Conservation (phyloP, 2,113 vertebrate genomes). For the Laterallus jamaicensis region DNA sequence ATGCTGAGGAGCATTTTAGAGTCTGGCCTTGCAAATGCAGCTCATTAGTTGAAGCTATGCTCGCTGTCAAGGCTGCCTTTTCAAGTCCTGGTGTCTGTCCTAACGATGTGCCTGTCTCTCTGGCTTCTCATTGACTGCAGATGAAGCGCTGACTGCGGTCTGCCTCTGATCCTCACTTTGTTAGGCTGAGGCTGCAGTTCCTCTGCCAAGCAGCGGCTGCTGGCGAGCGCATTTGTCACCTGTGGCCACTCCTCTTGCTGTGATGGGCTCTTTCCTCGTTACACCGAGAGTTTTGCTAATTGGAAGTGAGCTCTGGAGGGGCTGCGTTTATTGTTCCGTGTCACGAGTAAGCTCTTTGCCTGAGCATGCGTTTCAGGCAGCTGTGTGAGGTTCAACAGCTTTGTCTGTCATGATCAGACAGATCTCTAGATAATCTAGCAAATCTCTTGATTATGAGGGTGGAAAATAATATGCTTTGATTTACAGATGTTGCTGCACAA, state of each 20-base stretch:
- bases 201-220: background rate
- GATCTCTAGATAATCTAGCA: constrained; percentile 2
- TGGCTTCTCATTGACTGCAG: background rate
- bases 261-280: background rate
- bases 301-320: background rate
- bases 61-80: background rate
- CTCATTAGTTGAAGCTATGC: background rate
- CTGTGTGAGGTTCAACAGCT: constrained; percentile 4
- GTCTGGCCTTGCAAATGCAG: background rate
- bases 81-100: background rate
- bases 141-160: background rate
- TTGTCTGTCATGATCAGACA: background rate
- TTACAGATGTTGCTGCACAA: constrained; percentile 22
- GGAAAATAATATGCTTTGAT: constrained; percentile 23
- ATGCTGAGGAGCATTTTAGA: background rate
- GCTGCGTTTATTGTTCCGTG: fast-evolving
- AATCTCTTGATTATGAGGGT: constrained; percentile 40
- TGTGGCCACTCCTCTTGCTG: constrained; percentile 14
- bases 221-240: background rate
- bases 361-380: background rate
- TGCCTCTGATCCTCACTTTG: background rate
- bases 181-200: background rate
- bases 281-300: background rate
- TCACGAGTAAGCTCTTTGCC: background rate
- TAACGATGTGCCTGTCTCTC: background rate